These are phyloP conservation scores for Catharus bicknelli DNA, from an alignment of 2,113 vertebrate genomes.

Conservation along the genomic window DNA sequence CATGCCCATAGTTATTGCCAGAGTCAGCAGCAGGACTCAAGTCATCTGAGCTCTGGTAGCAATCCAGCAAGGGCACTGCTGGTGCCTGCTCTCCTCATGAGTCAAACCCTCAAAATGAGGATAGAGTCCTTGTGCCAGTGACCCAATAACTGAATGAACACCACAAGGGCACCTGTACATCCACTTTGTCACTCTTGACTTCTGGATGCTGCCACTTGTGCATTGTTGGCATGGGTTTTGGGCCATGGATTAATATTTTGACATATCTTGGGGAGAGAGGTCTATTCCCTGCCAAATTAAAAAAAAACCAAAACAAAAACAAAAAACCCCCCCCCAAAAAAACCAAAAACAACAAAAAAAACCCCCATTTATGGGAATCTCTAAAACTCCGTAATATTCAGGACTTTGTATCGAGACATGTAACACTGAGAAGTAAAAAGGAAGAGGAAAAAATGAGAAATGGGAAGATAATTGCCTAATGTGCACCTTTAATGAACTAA, in stretches of 20 bases:
- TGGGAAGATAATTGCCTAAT: conserved; percentile 36
- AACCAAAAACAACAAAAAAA: too few species aligned
- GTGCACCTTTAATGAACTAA: conserved; percentile 64
- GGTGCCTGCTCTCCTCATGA: not conserved
- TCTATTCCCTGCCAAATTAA: not conserved
- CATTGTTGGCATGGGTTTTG: not conserved
- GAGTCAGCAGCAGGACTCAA: not conserved
- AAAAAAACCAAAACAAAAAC: too few species aligned
- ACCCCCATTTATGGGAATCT: not conserved
- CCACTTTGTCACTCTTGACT: not conserved
- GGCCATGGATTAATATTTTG: not conserved
- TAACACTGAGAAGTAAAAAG: conserved; percentile 19
- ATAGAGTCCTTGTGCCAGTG: not conserved
- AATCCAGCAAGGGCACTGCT: not conserved
- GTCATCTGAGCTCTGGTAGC: not conserved
- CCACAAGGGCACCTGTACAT: not conserved
- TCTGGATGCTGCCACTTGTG: not conserved
- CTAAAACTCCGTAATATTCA: not conserved
- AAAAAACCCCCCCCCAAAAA: too few species aligned
- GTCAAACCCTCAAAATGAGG: not conserved
- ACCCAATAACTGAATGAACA: not conserved
- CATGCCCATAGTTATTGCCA: not conserved
- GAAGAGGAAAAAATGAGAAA: not conserved
- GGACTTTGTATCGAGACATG: not conserved
- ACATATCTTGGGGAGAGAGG: not conserved